Conservation (phyloP, 2,888 invertebrate genomes). For the Chalcis sispes region DNA sequence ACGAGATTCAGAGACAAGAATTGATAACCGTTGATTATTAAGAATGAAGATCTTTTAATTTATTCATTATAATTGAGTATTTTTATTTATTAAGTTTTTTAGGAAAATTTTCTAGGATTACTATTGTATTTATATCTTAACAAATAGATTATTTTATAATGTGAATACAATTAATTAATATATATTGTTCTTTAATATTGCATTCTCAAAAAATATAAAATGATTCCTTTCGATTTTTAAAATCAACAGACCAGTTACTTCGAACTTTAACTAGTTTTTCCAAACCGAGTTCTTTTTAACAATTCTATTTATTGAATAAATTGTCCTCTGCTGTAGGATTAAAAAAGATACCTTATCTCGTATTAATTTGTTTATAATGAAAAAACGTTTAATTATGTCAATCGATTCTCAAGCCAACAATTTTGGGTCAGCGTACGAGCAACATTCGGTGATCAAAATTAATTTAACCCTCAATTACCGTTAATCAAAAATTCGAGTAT, state of each 20-base stretch:
- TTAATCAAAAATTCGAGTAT: constrained; percentile 38
- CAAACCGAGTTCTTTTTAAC: background rate
- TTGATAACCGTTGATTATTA: no score
- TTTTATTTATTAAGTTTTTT: no score
- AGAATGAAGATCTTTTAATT: no score
- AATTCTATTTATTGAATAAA: constrained; percentile 9
- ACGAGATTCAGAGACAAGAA: no score
- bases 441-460: constrained; percentile 15
- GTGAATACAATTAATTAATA: no score
- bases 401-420: background rate
- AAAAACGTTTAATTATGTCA: background rate
- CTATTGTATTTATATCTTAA: no score
- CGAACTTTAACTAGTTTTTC: constrained; percentile 32
- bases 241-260: constrained; percentile 5
- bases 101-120: no score
- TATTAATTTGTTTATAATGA: constrained; percentile 1
- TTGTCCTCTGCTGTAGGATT: background rate
- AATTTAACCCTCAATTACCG: constrained; percentile 29
- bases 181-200: no score
- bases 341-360: background rate
- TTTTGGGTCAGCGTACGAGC: background rate
- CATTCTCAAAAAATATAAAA: no score
- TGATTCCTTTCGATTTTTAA: no score
- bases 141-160: no score
- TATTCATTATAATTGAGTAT: no score